phyloP scores from a whole-genome alignment of 2,888 invertebrate genomes.

The Bedellia somnulentella region DNA sequence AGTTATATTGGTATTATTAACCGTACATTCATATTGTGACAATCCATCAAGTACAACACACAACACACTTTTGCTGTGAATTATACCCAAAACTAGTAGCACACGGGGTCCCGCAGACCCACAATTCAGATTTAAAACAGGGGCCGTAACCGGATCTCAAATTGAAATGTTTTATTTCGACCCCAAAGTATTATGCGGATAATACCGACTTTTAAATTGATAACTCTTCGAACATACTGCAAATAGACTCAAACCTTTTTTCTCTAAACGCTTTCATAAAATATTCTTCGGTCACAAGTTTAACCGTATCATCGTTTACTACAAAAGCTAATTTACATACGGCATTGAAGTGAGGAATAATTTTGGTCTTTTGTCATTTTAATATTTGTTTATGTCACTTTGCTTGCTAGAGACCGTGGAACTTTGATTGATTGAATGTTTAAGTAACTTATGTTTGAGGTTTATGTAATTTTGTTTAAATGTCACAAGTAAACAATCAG shows the following conservation, averaged over 20 bases:
- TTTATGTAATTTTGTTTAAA: too few relatives aligned
- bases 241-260: constrained; percentile 11
- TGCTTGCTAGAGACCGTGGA: constrained; percentile 29
- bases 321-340: constrained; percentile 31
- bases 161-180: constrained; percentile 59
- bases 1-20: too few relatives aligned
- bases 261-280: constrained; percentile 21
- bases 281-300: constrained; percentile 50
- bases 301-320: constrained; percentile 45
- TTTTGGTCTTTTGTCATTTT: constrained; percentile 28
- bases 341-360: constrained; percentile 12
- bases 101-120: constrained; percentile 49
- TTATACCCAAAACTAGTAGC: constrained; percentile 42
- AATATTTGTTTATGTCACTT: constrained; percentile 34
- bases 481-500: too few relatives aligned
- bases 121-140: constrained; percentile 50
- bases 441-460: too few relatives aligned
- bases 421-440: constrained; percentile 32
- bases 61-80: too few relatives aligned
- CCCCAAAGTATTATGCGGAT: constrained; percentile 41
- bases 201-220: constrained; percentile 56
- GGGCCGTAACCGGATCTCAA: constrained; percentile 57
- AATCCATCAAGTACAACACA: too few relatives aligned
- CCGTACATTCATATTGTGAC: too few relatives aligned
- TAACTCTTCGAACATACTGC: constrained; percentile 21